These are phyloP conservation scores for Microcebus tavaratra DNA, from an alignment of 2,113 vertebrate genomes.

Conservation along the genomic window DNA sequence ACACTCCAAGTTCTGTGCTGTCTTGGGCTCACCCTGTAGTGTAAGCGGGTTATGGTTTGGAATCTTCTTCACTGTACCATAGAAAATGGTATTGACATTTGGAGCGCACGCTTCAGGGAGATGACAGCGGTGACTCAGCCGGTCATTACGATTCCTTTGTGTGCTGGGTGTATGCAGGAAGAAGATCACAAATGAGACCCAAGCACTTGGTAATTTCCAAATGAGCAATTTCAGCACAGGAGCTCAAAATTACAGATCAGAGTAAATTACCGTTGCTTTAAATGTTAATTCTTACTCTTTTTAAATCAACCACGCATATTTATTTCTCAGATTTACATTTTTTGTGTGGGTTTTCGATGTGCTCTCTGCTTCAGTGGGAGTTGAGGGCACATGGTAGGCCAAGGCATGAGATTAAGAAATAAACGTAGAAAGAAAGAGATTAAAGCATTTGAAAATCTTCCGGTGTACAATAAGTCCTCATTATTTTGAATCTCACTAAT, in stretches of 20 bases:
- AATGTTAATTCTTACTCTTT: slow-evolving; percentile 76
- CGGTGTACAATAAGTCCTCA: slow-evolving; percentile 51
- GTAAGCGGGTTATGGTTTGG: not conserved
- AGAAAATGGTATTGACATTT: slow-evolving; percentile 73
- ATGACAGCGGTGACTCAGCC: slow-evolving; percentile 79
- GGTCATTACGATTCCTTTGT: slow-evolving; percentile 73
- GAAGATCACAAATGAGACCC: slow-evolving; percentile 78
- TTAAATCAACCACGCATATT: slow-evolving; percentile 66
- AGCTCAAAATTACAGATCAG: slow-evolving; percentile 80
- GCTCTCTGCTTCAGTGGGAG: slow-evolving; percentile 62
- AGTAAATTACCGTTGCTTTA: slow-evolving; percentile 77
- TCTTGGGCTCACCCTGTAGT: not conserved
- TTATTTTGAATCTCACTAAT: slow-evolving; percentile 69
- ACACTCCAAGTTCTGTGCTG: not conserved
- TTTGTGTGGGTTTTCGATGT: slow-evolving; percentile 53
- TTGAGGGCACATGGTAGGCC: slow-evolving; percentile 61
- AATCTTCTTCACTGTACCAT: slow-evolving; percentile 55
- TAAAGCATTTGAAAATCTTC: slow-evolving; percentile 60
- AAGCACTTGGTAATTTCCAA: slow-evolving; percentile 80
- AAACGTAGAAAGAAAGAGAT: slow-evolving; percentile 64
- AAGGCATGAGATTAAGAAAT: slow-evolving; percentile 69
- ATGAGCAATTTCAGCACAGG: slow-evolving; percentile 80
- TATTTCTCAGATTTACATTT: slow-evolving; percentile 77
- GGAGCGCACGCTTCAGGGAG: slow-evolving; percentile 64
- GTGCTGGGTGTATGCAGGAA: slow-evolving; percentile 67